A percentile compares a stretch with the other conserved stretches of the same genome.
phyloP scores from a whole-genome alignment of 2,888 invertebrate species.

The Cactoblastis cactorum region DNA sequence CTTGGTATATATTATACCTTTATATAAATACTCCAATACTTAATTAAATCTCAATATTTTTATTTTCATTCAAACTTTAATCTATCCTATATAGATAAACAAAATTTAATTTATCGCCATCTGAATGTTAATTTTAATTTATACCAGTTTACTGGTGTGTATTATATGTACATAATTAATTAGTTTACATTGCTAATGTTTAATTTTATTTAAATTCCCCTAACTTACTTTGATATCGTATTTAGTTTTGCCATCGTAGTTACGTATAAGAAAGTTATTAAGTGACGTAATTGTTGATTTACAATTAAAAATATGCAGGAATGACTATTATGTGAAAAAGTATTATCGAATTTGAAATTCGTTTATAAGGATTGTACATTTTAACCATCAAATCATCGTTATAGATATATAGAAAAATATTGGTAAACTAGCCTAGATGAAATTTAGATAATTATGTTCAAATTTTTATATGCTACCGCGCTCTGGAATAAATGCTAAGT shows the following conservation, averaged over 20 bases:
- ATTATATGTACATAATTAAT: conserved; percentile 67
- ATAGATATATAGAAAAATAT: conserved; percentile 36
- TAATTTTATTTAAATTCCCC: conserved; percentile 24
- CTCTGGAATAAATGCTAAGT: conserved; percentile 41
- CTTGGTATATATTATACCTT: too few relatives aligned
- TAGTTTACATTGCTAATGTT: conserved; percentile 57
- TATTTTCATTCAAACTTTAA: background rate
- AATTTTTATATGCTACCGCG: conserved; percentile 41
- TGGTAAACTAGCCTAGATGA: conserved; percentile 35
- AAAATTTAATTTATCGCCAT: background rate
- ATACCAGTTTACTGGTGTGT: conserved; percentile 40
- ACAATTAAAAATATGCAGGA: background rate
- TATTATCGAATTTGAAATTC: conserved; percentile 52
- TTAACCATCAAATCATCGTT: conserved; percentile 36
- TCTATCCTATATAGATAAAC: background rate
- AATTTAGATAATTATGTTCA: conserved; percentile 40
- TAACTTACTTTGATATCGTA: background rate
- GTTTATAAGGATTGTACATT: conserved; percentile 53
- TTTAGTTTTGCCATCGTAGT: background rate
- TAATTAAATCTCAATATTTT: background rate
- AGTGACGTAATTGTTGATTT: conserved; percentile 1
- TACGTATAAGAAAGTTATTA: background rate
- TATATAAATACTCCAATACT: background rate
- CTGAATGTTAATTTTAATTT: conserved; percentile 15
- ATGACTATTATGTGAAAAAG: conserved; percentile 28